A percentile compares a stretch with the other conserved stretches of the same genome.
These are phyloP conservation scores for Seriola rivoliana DNA, from an alignment of 2,113 vertebrate species.

Conservation along the genomic window DNA sequence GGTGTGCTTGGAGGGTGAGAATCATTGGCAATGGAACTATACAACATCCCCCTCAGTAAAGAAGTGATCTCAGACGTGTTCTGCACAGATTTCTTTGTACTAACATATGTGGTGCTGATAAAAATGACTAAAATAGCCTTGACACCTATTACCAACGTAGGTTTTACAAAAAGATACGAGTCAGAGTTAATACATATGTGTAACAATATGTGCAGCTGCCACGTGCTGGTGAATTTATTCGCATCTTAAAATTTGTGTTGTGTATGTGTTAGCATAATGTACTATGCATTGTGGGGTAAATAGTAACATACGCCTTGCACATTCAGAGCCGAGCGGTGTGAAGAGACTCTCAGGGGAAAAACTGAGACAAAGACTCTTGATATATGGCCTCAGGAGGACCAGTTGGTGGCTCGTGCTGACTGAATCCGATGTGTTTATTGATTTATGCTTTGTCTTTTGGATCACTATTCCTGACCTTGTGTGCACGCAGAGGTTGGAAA, in stretches of 20 bases:
- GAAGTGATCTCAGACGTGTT: constrained; percentile 21
- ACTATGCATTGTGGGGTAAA: constrained; percentile 19
- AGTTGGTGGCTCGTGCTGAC: constrained; percentile 54
- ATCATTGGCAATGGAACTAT: neutral
- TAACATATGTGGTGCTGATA: constrained; percentile 11
- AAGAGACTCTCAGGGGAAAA: constrained; percentile 42
- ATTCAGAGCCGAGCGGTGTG: constrained; percentile 26
- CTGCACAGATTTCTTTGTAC: neutral
- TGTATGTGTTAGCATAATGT: neutral
- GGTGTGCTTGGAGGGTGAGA: constrained; percentile 2
- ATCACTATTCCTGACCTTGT: constrained; percentile 79
- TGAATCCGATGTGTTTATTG: constrained; percentile 68
- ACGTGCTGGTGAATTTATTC: constrained; percentile 5
- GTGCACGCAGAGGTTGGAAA: constrained; percentile 53
- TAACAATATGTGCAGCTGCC: neutral
- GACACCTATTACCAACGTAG: neutral
- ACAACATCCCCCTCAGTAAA: neutral
- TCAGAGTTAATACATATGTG: neutral
- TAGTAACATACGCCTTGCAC: constrained; percentile 6
- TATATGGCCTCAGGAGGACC: constrained; percentile 57
- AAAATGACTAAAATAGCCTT: constrained; percentile 5
- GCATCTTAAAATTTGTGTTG: constrained; percentile 26
- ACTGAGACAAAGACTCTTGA: constrained; percentile 56
- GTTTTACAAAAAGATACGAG: neutral
- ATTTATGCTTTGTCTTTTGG: constrained; percentile 79